Evolutionary conservation across 2,113 vertebrate species (phyloP).

Genomic region (Tursiops truncatus): DNA sequence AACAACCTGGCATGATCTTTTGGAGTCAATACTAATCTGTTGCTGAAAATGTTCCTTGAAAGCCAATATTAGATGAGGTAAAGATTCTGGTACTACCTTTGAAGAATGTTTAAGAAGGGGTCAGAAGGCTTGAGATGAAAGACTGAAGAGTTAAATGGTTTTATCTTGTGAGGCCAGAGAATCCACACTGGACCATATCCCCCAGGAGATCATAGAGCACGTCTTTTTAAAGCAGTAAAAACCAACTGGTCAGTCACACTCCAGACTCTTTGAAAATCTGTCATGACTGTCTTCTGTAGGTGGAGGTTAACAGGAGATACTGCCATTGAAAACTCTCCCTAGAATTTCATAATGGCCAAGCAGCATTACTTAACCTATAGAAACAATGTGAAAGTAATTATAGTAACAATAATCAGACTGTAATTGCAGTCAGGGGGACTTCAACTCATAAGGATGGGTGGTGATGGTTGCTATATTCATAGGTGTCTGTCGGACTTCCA

Average conservation of each 20-base stretch:
- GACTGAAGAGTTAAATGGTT: background rate
- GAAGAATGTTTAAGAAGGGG: background rate
- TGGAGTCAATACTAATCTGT: background rate
- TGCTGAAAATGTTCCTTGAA: background rate
- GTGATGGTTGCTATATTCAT: background rate
- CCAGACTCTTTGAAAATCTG: background rate
- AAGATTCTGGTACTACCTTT: background rate
- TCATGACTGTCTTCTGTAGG: background rate
- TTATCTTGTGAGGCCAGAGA: background rate
- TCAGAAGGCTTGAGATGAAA: background rate
- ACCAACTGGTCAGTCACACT: fast-evolving
- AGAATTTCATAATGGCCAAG: background rate
- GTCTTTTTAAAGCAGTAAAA: background rate
- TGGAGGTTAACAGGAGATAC: background rate
- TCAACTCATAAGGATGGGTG: background rate
- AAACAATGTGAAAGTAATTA: background rate
- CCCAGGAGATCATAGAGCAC: background rate
- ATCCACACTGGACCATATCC: background rate
- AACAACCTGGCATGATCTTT: background rate
- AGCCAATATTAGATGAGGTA: background rate
- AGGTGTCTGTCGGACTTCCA: background rate
- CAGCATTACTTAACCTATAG: background rate
- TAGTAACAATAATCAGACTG: background rate
- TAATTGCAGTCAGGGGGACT: background rate
- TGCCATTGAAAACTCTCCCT: background rate